These are phyloP conservation scores for Coccyzus lansbergi DNA, from an alignment of 2,797 vertebrate genomes.

Conservation along the genomic window DNA sequence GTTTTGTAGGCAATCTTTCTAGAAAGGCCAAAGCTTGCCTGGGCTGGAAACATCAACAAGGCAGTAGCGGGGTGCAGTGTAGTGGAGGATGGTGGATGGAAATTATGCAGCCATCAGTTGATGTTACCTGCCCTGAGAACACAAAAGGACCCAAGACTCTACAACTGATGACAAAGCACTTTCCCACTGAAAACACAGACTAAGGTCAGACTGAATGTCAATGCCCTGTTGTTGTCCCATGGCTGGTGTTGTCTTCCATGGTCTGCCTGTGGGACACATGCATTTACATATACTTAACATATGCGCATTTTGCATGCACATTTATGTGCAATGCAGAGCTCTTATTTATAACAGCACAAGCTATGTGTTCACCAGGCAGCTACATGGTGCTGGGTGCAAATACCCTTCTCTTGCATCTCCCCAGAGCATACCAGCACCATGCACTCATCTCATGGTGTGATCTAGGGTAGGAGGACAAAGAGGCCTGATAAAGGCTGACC, in stretches of 20 bases:
- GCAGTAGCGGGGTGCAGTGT: neutral
- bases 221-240: neutral
- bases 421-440: neutral
- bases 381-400: neutral
- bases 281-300: neutral
- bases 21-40: neutral
- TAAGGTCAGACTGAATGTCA: neutral
- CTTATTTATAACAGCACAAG: neutral
- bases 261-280: neutral
- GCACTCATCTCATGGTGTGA: accelerated
- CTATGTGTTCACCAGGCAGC: neutral
- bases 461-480: neutral
- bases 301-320: neutral
- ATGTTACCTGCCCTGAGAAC: neutral
- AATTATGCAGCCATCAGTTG: neutral
- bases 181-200: neutral
- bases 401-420: neutral
- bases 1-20: neutral
- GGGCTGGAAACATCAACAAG: neutral
- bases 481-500: neutral
- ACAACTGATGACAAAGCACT: neutral
- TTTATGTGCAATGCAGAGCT: neutral
- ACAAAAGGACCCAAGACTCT: neutral
- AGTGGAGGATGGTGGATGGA: neutral
- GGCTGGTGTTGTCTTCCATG: neutral